Percentiles rank a stretch among this genome's conserved stretches.
Conservation (phyloP, 1,140 invertebrate genomes). For the Polyergus mexicanus region DNA sequence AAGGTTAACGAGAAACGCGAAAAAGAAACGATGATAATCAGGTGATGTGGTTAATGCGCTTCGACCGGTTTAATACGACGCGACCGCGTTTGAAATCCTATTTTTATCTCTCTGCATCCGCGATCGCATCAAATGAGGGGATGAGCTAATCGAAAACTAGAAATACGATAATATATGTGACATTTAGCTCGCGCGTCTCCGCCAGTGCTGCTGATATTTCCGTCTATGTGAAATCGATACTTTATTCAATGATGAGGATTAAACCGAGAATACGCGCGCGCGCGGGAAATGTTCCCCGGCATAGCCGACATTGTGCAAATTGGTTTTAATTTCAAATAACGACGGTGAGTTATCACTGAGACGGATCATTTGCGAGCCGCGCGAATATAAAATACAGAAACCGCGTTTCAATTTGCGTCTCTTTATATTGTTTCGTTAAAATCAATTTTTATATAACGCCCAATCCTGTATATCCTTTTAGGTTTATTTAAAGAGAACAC, state of each 20-base stretch:
- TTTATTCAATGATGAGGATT: constrained; percentile 33
- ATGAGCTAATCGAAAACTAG: constrained; percentile 18
- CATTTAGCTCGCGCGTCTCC: constrained; percentile 22
- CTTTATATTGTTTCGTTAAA: constrained; percentile 1
- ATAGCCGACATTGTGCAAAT: constrained; percentile 8
- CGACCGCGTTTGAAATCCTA: neutral
- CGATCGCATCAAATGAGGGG: neutral
- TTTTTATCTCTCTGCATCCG: neutral
- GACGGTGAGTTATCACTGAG: neutral
- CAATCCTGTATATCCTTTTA: neutral
- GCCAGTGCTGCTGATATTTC: neutral
- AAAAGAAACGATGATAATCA: constrained; percentile 29
- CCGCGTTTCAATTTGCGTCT: neutral
- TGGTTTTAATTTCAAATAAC: neutral
- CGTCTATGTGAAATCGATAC: constrained; percentile 30
- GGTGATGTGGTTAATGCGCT: constrained; percentile 32
- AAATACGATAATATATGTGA: constrained; percentile 38
- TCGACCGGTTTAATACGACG: constrained; percentile 3
- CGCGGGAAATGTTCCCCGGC: neutral
- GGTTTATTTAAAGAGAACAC: neutral
- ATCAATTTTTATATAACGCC: constrained; percentile 3
- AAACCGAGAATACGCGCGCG: neutral
- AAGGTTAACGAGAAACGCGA: constrained; percentile 42
- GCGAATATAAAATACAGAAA: constrained; percentile 23
- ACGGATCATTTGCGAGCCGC: neutral